Evolutionary conservation across 2,113 vertebrate species (phyloP).

Genomic region (Urocynchramus pylzowi): DNA sequence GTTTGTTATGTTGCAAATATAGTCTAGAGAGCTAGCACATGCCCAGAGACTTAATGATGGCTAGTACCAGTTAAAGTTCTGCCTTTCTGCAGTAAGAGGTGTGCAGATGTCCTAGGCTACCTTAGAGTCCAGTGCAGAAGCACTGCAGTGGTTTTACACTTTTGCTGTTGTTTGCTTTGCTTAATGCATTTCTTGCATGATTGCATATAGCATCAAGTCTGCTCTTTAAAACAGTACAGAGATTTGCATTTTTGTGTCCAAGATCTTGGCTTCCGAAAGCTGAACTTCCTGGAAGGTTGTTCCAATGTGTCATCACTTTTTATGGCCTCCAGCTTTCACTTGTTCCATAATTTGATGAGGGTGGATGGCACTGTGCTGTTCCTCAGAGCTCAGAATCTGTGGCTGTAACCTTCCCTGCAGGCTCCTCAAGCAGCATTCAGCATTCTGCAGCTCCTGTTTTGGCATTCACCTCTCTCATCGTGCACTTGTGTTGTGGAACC

Average conservation of each 20-base stretch:
- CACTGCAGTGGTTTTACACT: neutral
- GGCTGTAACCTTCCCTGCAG: neutral
- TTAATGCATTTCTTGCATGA: neutral
- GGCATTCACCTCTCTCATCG: neutral
- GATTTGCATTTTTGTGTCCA: neutral
- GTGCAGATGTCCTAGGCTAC: neutral
- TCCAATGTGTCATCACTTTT: neutral
- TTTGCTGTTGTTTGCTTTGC: neutral
- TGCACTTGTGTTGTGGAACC: neutral
- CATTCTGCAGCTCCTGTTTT: neutral
- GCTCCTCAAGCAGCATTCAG: neutral
- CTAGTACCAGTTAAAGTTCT: neutral
- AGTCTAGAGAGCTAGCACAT: neutral
- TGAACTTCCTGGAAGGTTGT: neutral
- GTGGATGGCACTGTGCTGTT: neutral
- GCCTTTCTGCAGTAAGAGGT: neutral
- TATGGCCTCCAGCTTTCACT: slow-evolving; percentile 10
- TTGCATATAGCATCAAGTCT: neutral
- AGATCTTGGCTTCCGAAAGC: neutral
- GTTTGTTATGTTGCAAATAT: neutral
- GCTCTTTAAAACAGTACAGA: neutral
- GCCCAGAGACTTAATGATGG: neutral
- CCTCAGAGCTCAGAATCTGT: neutral
- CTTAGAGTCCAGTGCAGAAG: neutral
- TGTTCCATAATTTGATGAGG: neutral